Evolutionary conservation across 2,888 invertebrate genomes (phyloP), one percentile per base, ranked within the genome.

Genomic region (Caenorhabditis japonica): DNA sequence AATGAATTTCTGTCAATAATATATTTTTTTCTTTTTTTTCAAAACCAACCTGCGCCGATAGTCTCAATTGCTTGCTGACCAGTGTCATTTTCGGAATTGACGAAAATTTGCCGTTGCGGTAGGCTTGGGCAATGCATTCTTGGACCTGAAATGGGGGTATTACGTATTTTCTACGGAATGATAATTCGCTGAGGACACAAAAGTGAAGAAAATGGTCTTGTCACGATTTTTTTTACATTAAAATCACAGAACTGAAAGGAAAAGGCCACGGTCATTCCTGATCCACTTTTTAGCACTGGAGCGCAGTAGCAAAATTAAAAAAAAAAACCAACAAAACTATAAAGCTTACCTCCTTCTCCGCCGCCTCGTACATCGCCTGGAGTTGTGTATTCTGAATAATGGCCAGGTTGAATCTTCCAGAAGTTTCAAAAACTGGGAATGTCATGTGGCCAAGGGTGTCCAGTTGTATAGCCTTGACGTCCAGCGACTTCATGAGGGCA

Each of bases 401-500:
- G 4, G 80, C 78, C 4, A 72, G 46, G 19, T 75, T 72, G 49
- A 75, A 75, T 7, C 76, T 66, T 19, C 84, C 85, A 25, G 74
- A 77, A 7, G 68, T 52, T 47, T 81, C 81, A 33, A 60, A 72
- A 7, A 80, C 51, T 3, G 79, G 78, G 71, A 82, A 84, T 0
- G 76, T 75, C 30, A 83, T 59, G 62, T 81, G 78, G 17, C 80
- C 83, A 8, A 85, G 75, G 0, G 83, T 81, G 46, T 85, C 84
- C 15, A 73, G 44, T 60, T 85, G 85, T 13, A 85, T 77, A 44
- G 79, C 79, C 49, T 85, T 85, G 41, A 85, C 72, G 46, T 84
- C 83, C 34, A 85, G 73, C 15, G 61, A 25, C 52, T 78, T 75
- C 8, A 39, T 21, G 13, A 84, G 61, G n/a, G 66, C 61, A 33